A percentile compares a stretch with the other conserved stretches of the same genome.
Conservation (phyloP, 2,888 invertebrate species). For the Drosophila neutralis region DNA sequence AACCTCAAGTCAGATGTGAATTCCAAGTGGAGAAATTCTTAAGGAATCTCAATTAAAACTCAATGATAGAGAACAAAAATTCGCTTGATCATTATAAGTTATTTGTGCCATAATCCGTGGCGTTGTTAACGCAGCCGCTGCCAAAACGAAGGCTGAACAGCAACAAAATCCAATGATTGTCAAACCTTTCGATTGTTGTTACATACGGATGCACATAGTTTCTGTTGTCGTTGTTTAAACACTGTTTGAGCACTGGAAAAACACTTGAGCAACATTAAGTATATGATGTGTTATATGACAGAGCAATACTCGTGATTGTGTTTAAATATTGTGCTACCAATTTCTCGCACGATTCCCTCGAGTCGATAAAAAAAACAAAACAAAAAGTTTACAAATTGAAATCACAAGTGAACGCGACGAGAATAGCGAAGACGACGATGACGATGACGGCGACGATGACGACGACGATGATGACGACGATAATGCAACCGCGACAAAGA, state of each 20-base stretch:
- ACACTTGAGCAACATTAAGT: conserved; percentile 17
- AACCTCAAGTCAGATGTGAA: not conserved
- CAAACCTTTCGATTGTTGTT: conserved; percentile 15
- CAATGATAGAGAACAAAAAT: not conserved
- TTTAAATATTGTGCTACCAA: conserved; percentile 8
- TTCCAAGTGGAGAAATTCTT: not conserved
- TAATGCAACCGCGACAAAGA: not conserved
- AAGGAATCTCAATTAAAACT: not conserved
- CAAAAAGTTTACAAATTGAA: conserved; percentile 20
- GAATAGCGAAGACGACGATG: conserved; percentile 2
- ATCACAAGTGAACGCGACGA: conserved; percentile 31
- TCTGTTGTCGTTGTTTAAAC: conserved; percentile 8
- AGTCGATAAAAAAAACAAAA: conserved; percentile 20
- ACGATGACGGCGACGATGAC: not conserved
- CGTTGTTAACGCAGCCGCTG: conserved; percentile 23
- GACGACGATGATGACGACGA: conserved; percentile 2
- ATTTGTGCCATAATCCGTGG: conserved; percentile 24
- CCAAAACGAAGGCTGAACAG: conserved; percentile 27
- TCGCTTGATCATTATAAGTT: not conserved
- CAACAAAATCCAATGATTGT: conserved; percentile 7
- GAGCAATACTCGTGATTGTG: conserved; percentile 9
- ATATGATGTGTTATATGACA: conserved; percentile 10
- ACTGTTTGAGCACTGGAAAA: conserved; percentile 21
- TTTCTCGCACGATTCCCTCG: conserved; percentile 12
- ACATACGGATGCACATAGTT: not conserved